Evolutionary conservation across 1,140 invertebrate genomes (phyloP).

Genomic region (Maconellicoccus hirsutus): DNA sequence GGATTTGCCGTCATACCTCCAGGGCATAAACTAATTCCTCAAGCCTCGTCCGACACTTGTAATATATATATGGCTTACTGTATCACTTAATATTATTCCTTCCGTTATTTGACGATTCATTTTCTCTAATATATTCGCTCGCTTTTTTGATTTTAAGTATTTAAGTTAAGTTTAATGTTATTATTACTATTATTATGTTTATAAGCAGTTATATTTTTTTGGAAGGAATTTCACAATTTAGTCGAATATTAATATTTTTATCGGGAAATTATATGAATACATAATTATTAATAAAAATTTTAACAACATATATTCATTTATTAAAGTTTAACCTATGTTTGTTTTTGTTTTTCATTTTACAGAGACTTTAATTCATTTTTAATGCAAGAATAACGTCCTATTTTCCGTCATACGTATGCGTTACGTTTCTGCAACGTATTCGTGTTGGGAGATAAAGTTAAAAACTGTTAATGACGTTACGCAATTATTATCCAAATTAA

Average conservation of each 20-base stretch:
- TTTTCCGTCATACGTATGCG: neutral
- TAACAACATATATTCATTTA: neutral
- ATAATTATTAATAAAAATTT: neutral
- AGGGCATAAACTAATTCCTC: constrained; percentile 59
- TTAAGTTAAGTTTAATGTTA: neutral
- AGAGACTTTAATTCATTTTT: too few species aligned
- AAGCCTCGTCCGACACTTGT: constrained; percentile 42
- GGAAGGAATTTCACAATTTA: neutral
- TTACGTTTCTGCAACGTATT: neutral
- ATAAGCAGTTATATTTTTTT: neutral
- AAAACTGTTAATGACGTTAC: neutral
- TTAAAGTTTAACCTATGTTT: neutral
- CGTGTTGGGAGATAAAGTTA: neutral
- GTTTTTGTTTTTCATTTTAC: neutral
- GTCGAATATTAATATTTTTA: neutral
- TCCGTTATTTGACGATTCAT: neutral
- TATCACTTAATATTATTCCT: constrained; percentile 36
- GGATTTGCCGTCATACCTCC: constrained; percentile 79
- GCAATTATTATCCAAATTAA: neutral
- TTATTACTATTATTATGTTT: neutral
- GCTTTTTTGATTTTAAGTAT: neutral
- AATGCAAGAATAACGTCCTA: too few species aligned
- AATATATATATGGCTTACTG: constrained; percentile 70
- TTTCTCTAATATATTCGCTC: neutral
- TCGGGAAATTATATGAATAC: neutral